Base-by-base conservation (phyloP, 2,888 invertebrate genomes). In the Cantharis rustica region DNA sequence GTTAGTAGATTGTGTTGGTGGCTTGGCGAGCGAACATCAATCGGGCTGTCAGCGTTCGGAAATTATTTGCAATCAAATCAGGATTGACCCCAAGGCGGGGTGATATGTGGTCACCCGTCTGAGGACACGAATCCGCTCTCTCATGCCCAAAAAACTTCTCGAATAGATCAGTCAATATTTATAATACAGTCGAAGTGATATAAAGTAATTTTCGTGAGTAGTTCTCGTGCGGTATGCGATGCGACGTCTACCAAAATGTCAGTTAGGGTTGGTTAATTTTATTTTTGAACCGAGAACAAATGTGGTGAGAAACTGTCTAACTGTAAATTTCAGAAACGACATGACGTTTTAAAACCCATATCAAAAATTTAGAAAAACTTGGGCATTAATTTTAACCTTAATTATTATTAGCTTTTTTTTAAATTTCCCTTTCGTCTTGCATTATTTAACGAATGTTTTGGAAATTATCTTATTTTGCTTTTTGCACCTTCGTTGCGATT, bases 161-260 rank as follows among this genome's bases (percentile, higher is more conserved):
- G n/a, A 47, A 47, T 47, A 47, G 47, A 47, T 47, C 47, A 47
- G 47, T 47, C 47, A 47, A 47, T 47, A 47, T 47, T 47, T 47
- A 47, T 47, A 47, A 47, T 47, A 7, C 47, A 47, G 47, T 47
- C n/a, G 47, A 47, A 47, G n/a, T n/a, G 47, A 5, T 47, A 47
- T 16, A 68, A 71, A 47, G 75, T 72, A 75, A 75, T 75, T 75
- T 75, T 72, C 26, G 27, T 69, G 64, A 75, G 75, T 75, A 75
- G 75, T 72, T 69, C 47, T 66, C 68, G 61, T 31, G 10, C 20
- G 64, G 68, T 71, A 63, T 69, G 72, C 16, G 75, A 72, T 72
- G 69, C 64, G 63, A 72, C 61, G 75, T 75, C 75, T 72, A 75
- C 64, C 75, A 69, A 69, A 69, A 72, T 17, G 75, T 72, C 75